Evolutionary conservation across 2,797 vertebrate species (phyloP), one percentile per base, ranked within the genome.

Genomic region (Eulemur coronatus): DNA sequence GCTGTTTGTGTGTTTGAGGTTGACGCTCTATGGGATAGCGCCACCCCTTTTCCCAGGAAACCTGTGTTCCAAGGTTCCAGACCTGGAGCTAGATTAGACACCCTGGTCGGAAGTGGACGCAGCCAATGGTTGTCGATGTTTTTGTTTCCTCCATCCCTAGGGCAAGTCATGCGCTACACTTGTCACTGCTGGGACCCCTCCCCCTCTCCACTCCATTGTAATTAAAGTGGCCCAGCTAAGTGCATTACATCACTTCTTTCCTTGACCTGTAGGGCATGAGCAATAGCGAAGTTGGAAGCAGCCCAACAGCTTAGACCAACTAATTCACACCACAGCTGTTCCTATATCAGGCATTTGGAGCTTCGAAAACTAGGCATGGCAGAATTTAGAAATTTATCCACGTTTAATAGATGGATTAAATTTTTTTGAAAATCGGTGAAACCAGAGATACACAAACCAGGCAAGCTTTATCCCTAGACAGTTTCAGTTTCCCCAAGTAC

Each of bases 191-290:
- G 69, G 70, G 82, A 70, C 93, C 90, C 96, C 94, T 78, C 97
- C 97, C 86, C 89, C 76, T 79, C 89, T 57, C 89, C 94, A 12
- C 79, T 81, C 95, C 94, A 52, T 91, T 75, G 96, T 97, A 97
- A 96, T 97, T 97, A 95, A 95, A 96, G 92, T 52, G 85, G 85
- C 97, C 89, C 38, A 24, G 96, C 97, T 90, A 73, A 95, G 96
- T 79, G 97, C 97, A 97, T 98, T 96, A 98, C 97, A 81, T 98
- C 97, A 98, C 91, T 95, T 86, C 96, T 97, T 95, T 86, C 75
- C 81, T 94, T 95, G 96, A 97, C 97, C 96, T 92, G 92, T 10
- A 35, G 93, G 95, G 89, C 87, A 7, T 1, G 91, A 91, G 97
- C 96, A 46, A 78, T 43, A 73, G 65, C 24, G 50, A 91, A 93